Evolutionary conservation across 2,797 vertebrate genomes (phyloP).

Genomic region (Artibeus jamaicensis): DNA sequence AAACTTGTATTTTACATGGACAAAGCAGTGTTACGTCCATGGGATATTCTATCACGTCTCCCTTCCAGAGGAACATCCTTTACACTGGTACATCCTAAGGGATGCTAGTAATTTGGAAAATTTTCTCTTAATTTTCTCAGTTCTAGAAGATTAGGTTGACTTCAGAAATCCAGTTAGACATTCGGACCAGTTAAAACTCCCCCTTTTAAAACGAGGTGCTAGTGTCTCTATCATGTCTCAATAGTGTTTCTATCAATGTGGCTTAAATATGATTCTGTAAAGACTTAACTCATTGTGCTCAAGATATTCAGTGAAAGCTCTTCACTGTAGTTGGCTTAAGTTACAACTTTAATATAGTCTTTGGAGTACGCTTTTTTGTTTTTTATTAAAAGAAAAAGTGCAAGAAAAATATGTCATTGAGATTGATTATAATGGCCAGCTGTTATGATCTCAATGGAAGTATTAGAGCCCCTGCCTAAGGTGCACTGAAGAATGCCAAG

Average conservation of each 20-base stretch:
- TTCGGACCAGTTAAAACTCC: not conserved
- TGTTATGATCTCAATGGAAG: conserved; percentile 82
- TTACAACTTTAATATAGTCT: conserved; percentile 75
- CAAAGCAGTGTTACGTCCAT: not conserved
- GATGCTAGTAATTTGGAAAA: not conserved
- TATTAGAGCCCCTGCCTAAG: conserved; percentile 81
- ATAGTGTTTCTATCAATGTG: not conserved
- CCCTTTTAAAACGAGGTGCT: not conserved
- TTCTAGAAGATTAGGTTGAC: not conserved
- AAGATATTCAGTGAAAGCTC: conserved; percentile 50
- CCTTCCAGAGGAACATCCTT: not conserved
- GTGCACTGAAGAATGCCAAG: conserved; percentile 80
- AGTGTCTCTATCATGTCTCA: no score
- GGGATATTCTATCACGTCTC: not conserved
- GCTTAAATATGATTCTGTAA: conserved; percentile 31
- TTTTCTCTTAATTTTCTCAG: not conserved
- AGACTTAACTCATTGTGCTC: conserved; percentile 51
- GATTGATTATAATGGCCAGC: conserved; percentile 83
- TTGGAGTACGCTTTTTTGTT: conserved; percentile 56
- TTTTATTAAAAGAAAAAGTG: conserved; percentile 80
- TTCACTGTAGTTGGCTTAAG: conserved; percentile 57
- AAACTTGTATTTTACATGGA: not conserved
- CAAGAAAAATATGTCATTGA: conserved; percentile 76
- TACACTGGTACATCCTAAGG: not conserved
- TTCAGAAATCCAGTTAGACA: not conserved